These are phyloP conservation scores for Bettongia penicillata DNA, from an alignment of 2,113 vertebrate genomes.

Conservation along the genomic window DNA sequence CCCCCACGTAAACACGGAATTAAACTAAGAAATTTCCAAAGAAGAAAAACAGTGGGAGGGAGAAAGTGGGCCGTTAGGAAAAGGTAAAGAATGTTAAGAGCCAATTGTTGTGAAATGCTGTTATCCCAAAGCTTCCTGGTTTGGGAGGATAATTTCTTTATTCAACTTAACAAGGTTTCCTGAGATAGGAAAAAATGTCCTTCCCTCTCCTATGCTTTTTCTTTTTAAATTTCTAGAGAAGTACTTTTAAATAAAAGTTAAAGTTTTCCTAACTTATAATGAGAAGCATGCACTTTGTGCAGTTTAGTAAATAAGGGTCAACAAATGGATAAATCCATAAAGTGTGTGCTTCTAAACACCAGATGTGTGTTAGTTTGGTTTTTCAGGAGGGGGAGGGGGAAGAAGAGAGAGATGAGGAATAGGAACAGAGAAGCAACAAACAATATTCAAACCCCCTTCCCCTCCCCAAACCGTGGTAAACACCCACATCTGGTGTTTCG, in stretches of 20 bases:
- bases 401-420: not conserved
- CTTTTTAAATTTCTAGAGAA: slow-evolving; percentile 19
- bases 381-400: not conserved
- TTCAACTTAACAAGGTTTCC: not conserved
- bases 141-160: slow-evolving; percentile 39
- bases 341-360: slow-evolving; percentile 53
- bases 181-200: not conserved
- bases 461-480: slow-evolving; percentile 43
- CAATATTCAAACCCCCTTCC: not conserved
- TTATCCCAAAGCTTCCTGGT: slow-evolving; percentile 27
- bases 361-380: slow-evolving; percentile 65
- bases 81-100: not conserved
- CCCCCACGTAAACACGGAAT: not conserved
- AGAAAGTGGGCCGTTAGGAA: not conserved
- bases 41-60: not conserved
- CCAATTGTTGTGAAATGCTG: not conserved
- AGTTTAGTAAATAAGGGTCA: slow-evolving; percentile 64
- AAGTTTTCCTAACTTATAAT: slow-evolving; percentile 21
- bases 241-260: slow-evolving; percentile 1
- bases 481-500: slow-evolving; percentile 71
- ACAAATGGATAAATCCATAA: slow-evolving; percentile 58
- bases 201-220: not conserved
- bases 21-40: not conserved
- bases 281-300: slow-evolving; percentile 59
- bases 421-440: slow-evolving; percentile 59